Percentiles rank a stretch among this genome's conserved stretches.
phyloP scores from a whole-genome alignment of 1,140 invertebrate species.

The Drosophila melanica region DNA sequence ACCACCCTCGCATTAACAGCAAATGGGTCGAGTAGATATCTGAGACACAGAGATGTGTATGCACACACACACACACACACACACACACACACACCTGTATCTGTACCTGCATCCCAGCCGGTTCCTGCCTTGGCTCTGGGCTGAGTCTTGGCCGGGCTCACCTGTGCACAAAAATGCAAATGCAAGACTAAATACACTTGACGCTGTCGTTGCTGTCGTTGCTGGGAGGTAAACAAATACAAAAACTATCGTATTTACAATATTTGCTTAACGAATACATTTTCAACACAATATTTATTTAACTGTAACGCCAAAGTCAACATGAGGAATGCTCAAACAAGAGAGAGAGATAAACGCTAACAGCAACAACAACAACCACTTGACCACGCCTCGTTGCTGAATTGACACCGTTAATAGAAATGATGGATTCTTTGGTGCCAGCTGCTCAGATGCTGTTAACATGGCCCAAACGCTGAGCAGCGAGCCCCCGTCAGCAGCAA shows the following conservation, averaged over 20 bases:
- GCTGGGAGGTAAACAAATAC: slow-evolving; percentile 54
- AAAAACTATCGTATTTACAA: slow-evolving; percentile 76
- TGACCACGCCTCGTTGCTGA: slow-evolving; percentile 58
- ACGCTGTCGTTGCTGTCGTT: slow-evolving; percentile 15
- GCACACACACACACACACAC: neutral
- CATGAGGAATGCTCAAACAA: slow-evolving; percentile 72
- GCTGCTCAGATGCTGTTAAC: slow-evolving; percentile 26
- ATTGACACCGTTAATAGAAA: slow-evolving; percentile 53
- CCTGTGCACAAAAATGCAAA: slow-evolving; percentile 71
- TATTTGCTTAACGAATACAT: slow-evolving; percentile 79
- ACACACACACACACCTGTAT: neutral
- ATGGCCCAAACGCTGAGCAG: neutral
- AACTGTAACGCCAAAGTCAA: slow-evolving; percentile 73
- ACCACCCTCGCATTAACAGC: slow-evolving; percentile 9
- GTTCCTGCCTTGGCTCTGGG: neutral
- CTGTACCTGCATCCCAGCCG: neutral
- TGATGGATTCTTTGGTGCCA: slow-evolving; percentile 63
- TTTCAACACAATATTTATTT: slow-evolving; percentile 74
- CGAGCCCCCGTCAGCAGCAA: slow-evolving; percentile 1
- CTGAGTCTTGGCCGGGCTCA: neutral
- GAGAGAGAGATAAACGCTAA: slow-evolving; percentile 52
- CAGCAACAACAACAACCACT: slow-evolving; percentile 23
- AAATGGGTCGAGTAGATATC: slow-evolving; percentile 5
- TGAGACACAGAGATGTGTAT: neutral
- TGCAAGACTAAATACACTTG: slow-evolving; percentile 56